Base-by-base conservation (phyloP, 2,888 invertebrate species). In the Aphidius colemani region DNA sequence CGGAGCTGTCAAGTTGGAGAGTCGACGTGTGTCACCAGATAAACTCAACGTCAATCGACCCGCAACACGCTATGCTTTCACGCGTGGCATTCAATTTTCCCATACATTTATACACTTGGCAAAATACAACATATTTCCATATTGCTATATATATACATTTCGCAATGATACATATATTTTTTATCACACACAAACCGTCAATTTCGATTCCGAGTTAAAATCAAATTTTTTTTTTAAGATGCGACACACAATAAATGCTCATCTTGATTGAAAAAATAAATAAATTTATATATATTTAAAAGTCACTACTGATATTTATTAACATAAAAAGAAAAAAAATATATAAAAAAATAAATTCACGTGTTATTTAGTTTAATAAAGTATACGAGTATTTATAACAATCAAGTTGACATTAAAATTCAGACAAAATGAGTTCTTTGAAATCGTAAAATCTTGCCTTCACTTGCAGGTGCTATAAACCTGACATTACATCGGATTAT, bases 11-110 rank as follows among this genome's bases (percentile, higher is more conserved):
- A 57, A 55, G 65, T 69, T 61, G 59, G 61, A 64, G 63, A 65
- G 71, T 65, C 55, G 69, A 70, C 71, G 68, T 66, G 66, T 71
- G 70, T 71, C 70, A 71, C 69, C 67, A 71, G 71, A 71, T 71
- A 71, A 71, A 71, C 71, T 71, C 66, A 67, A 69, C 67, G 70
- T 71, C 70, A 71, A 69, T 71, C 67, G 66, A 55, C 55, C 51
- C 64, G 43, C 57, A 59, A 53, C 49, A 65, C 55, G 45, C 11
- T 56, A 46, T 59, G 43, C 46, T 43, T 48, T 41, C 59, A 57
- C 64, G 50, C 63, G 63, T 64, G 67, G 67, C 66, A 67, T 69
- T 68, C 67, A 69, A 67, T 68, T 69, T 70, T 66, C 68, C 30
- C 66, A 70, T 70, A 67, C 63, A 66, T 68, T 69, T 18, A 64